Evolutionary conservation across 2,797 vertebrate genomes (phyloP).

Genomic region (Gymnocypris eckloni): DNA sequence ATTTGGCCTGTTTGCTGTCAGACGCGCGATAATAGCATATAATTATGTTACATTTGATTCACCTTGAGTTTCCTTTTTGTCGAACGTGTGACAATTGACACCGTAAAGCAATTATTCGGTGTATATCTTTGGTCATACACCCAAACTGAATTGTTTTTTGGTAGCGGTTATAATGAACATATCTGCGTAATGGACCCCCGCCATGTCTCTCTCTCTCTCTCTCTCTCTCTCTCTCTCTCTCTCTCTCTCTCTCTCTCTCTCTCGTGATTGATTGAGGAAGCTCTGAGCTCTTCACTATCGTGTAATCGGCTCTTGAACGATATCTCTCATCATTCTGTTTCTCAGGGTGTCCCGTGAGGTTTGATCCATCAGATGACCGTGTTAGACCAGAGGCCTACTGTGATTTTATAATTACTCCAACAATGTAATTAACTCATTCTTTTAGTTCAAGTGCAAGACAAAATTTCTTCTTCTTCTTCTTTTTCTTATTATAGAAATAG

Average conservation of each 20-base stretch:
- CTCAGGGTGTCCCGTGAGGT: neutral
- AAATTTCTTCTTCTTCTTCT: neutral
- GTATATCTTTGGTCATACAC: neutral
- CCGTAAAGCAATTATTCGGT: neutral
- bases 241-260: neutral
- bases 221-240: neutral
- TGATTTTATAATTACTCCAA: neutral
- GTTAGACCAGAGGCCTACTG: neutral
- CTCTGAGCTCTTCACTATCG: neutral
- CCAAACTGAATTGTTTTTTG: neutral
- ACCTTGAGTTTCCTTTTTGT: neutral
- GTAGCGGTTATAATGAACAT: neutral
- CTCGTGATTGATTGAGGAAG: constrained; percentile 12
- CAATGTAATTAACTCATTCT: neutral
- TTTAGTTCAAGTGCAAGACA: neutral
- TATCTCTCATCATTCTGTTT: neutral
- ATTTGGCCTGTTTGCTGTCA: constrained; percentile 70
- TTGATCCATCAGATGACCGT: neutral
- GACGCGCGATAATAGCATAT: constrained; percentile 36
- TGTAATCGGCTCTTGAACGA: constrained; percentile 2
- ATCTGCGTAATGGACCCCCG: neutral
- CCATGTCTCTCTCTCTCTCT: neutral
- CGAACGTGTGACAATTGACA: neutral
- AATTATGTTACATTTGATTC: constrained; percentile 14
- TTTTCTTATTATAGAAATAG: no score